Conservation (phyloP, 2,113 vertebrate species). For the Campylomormyrus tamandua region DNA sequence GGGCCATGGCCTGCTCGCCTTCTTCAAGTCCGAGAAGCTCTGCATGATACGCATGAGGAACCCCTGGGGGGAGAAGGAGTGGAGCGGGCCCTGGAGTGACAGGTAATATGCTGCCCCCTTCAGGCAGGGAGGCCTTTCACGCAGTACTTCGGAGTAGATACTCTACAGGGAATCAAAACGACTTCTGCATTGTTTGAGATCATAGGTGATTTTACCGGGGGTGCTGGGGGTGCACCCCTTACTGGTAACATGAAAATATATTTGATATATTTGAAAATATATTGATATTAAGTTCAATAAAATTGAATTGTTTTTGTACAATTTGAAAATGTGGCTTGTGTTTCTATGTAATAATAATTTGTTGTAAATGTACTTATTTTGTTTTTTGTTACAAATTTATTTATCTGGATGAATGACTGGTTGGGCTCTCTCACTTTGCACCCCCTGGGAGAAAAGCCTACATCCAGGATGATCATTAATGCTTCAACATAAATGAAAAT, state of each 20-base stretch:
- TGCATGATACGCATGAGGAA: constrained; percentile 95
- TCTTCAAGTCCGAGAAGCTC: constrained; percentile 84
- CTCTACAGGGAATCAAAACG: not conserved
- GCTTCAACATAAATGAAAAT: not conserved
- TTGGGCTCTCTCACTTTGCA: not conserved
- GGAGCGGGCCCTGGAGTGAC: constrained; percentile 94
- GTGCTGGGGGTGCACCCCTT: not conserved
- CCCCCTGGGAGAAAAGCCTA: not conserved
- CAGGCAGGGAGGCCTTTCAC: not conserved
- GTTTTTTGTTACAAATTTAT: not conserved
- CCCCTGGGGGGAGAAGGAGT: constrained; percentile 87
- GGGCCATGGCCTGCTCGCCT: constrained; percentile 79
- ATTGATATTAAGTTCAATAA: not conserved
- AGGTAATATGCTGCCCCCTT: constrained; percentile 60
- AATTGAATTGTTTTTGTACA: not conserved
- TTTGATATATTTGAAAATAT: not conserved
- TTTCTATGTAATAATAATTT: not conserved
- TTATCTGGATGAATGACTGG: not conserved
- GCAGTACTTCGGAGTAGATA: not conserved
- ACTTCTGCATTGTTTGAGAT: not conserved
- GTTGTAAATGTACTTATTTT: not conserved
- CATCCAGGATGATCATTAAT: not conserved
- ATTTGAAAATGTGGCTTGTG: not conserved
- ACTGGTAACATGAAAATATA: not conserved
- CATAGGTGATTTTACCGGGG: not conserved